A percentile compares a stretch with the other conserved stretches of the same genome.
Evolutionary conservation across 2,888 invertebrate genomes (phyloP).

Genomic region (Smittia aterrima): DNA sequence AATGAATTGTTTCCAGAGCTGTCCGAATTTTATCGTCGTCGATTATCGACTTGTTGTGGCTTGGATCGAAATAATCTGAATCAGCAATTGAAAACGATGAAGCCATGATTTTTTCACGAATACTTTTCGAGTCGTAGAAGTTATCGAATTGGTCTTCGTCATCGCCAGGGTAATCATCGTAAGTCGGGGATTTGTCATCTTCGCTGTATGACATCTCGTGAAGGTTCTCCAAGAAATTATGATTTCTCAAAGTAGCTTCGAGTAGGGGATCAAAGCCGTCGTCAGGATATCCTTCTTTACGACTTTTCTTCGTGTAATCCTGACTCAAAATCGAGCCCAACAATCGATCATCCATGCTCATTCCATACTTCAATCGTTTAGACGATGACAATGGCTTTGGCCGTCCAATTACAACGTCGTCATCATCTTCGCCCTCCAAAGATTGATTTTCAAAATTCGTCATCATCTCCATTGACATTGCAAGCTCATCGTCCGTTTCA

Average conservation of each 20-base stretch:
- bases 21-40: slow-evolving; percentile 50
- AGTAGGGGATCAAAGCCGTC: slow-evolving; percentile 27
- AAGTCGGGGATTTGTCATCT: neutral
- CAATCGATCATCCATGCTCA: slow-evolving; percentile 41
- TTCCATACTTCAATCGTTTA: slow-evolving; percentile 25
- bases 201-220: slow-evolving; percentile 15
- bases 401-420: slow-evolving; percentile 11
- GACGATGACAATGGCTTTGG: neutral
- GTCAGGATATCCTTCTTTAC: neutral
- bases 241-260: slow-evolving; percentile 5
- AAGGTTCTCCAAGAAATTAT: slow-evolving; percentile 22
- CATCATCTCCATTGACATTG: neutral
- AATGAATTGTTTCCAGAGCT: slow-evolving; percentile 48
- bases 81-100: slow-evolving; percentile 51
- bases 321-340: slow-evolving; percentile 32
- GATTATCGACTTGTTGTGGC: slow-evolving; percentile 41
- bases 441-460: slow-evolving; percentile 2
- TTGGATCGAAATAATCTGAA: slow-evolving; percentile 49
- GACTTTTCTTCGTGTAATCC: neutral
- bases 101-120: slow-evolving; percentile 50
- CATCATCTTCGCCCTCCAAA: slow-evolving; percentile 15
- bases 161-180: neutral
- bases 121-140: slow-evolving; percentile 30
- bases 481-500: neutral
- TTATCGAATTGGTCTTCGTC: slow-evolving; percentile 40